These are phyloP conservation scores for Meloidogyne hapla DNA, from an alignment of 1,140 invertebrate genomes.

Conservation along the genomic window DNA sequence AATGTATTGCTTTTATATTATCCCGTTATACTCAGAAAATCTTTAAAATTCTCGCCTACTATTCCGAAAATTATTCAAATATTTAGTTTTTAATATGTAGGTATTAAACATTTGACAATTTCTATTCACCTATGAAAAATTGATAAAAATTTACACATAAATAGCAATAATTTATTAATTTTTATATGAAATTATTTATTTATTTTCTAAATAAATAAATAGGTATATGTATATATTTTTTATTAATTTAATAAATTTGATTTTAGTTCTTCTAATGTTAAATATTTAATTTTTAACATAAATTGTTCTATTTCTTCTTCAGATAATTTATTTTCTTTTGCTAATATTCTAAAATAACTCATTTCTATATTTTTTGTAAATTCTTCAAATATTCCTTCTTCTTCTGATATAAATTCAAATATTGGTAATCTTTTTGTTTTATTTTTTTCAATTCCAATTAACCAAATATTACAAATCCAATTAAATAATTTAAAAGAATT, in stretches of 20 bases:
- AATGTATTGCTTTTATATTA: too few species aligned
- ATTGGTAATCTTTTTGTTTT: background rate
- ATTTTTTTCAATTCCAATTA: background rate
- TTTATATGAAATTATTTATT: background rate
- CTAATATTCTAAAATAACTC: background rate
- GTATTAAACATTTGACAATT: too few species aligned
- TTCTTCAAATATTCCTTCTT: background rate
- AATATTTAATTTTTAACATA: background rate
- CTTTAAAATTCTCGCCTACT: too few species aligned
- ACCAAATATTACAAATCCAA: background rate
- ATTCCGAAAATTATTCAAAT: too few species aligned
- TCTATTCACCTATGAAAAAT: too few species aligned
- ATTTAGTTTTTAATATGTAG: too few species aligned
- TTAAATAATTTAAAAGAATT: background rate
- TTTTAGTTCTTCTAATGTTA: background rate
- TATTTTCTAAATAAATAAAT: background rate
- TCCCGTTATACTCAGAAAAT: too few species aligned
- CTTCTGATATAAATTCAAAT: background rate
- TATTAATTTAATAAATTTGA: background rate
- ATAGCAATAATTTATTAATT: too few species aligned
- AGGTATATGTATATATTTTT: background rate
- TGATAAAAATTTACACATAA: too few species aligned
- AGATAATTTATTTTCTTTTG: background rate
- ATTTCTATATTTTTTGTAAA: background rate
- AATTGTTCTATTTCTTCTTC: background rate